Conservation (phyloP, 2,888 invertebrate genomes). For the Julus scandinavius region DNA sequence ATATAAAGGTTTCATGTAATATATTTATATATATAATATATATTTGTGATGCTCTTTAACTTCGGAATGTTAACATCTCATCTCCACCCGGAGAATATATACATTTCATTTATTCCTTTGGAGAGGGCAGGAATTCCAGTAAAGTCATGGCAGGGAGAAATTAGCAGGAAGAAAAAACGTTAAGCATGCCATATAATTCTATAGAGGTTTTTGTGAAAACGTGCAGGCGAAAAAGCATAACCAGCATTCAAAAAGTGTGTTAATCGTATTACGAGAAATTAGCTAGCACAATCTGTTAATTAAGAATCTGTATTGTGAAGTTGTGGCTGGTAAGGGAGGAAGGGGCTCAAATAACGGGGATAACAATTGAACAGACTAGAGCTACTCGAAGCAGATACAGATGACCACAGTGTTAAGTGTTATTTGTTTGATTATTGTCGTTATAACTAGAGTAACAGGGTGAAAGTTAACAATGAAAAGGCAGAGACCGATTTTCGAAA, state of each 20-base stretch:
- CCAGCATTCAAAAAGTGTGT: slow-evolving; percentile 26
- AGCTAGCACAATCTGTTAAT: slow-evolving; percentile 9
- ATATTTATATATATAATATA: slow-evolving; percentile 54
- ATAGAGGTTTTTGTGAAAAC: background rate
- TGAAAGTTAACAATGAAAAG: background rate
- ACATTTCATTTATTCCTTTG: background rate
- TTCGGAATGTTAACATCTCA: slow-evolving; percentile 52
- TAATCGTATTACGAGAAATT: background rate
- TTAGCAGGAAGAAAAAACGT: background rate
- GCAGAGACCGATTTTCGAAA: background rate
- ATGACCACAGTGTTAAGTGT: slow-evolving; percentile 43
- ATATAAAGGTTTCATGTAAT: slow-evolving; percentile 48
- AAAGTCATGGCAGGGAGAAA: background rate
- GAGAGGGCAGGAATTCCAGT: slow-evolving; percentile 2
- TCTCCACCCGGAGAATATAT: slow-evolving; percentile 44
- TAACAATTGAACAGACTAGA: slow-evolving; percentile 49
- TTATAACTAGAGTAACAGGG: slow-evolving; percentile 8
- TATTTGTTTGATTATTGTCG: slow-evolving; percentile 30
- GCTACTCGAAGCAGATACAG: slow-evolving; percentile 48
- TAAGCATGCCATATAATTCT: background rate
- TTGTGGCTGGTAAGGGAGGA: background rate
- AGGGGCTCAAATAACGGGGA: background rate
- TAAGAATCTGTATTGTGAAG: background rate
- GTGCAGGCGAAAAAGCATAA: background rate
- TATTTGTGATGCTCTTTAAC: slow-evolving; percentile 47